phyloP scores from a whole-genome alignment of 2,888 invertebrate species.

The Plemyria rubiginata region DNA sequence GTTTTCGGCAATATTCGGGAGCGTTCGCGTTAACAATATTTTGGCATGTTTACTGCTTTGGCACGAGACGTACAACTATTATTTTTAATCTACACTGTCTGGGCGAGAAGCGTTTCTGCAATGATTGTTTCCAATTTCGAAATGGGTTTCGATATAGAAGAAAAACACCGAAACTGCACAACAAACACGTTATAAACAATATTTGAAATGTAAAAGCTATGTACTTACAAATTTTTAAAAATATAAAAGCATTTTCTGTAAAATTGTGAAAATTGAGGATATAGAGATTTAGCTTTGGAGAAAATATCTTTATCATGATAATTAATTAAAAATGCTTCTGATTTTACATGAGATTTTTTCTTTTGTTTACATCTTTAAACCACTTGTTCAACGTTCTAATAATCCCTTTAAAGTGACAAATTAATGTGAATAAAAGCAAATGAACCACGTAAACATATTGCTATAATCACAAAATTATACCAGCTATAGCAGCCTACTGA shows the following conservation, averaged over 20 bases:
- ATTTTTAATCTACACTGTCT: conserved; percentile 29
- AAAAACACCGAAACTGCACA: too few relatives aligned
- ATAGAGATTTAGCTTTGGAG: too few relatives aligned
- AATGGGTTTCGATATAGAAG: conserved; percentile 19
- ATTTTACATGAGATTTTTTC: too few relatives aligned
- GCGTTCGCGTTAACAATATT: conserved; percentile 43
- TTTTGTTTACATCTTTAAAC: too few relatives aligned
- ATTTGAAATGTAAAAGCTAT: too few relatives aligned
- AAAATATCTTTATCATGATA: too few relatives aligned
- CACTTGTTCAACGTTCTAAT: neutral
- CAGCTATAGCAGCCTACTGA: conserved; percentile 6
- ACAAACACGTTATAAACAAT: too few relatives aligned
- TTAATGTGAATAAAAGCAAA: conserved; percentile 5
- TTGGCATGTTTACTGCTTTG: conserved; percentile 59
- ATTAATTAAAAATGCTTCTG: too few relatives aligned
- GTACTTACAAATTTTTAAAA: too few relatives aligned
- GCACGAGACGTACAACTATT: conserved; percentile 45
- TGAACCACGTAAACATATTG: conserved; percentile 12
- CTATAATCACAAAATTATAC: conserved; percentile 12
- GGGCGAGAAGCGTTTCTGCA: conserved; percentile 13
- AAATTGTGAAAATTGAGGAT: too few relatives aligned
- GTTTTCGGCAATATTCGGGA: conserved; percentile 45
- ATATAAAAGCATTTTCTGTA: too few relatives aligned
- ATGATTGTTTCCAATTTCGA: conserved; percentile 25
- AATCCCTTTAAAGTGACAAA: conserved; percentile 4